Conservation (phyloP, 2,888 invertebrate species). For the Eupithecia centaureata region DNA sequence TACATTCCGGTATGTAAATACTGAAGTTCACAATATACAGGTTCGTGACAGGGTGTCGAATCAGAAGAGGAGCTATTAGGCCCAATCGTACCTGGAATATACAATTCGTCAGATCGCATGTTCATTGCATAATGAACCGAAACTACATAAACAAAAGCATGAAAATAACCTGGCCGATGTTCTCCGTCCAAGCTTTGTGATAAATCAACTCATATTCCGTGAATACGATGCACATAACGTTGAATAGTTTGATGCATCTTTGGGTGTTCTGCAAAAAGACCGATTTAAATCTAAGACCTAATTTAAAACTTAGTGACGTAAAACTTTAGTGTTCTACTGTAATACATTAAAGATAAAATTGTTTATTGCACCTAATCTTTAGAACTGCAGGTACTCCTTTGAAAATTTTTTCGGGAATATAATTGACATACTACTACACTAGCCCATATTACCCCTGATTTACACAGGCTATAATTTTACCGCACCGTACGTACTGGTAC, state of each 20-base stretch:
- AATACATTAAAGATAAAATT: no score
- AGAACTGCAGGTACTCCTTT: no score
- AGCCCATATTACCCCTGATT: background rate
- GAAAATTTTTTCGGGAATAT: no score
- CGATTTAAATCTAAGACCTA: no score
- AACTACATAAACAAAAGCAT: background rate
- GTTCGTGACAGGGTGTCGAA: slow-evolving; percentile 86
- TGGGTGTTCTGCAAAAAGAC: slow-evolving; percentile 86
- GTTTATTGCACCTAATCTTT: no score
- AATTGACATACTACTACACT: no score
- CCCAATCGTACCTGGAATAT: slow-evolving; percentile 83
- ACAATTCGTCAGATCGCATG: background rate
- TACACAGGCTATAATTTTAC: background rate
- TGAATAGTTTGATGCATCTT: slow-evolving; percentile 90
- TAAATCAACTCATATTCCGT: slow-evolving; percentile 93
- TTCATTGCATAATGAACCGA: background rate
- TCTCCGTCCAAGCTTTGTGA: slow-evolving; percentile 91
- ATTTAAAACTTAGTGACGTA: no score
- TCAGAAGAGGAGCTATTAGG: slow-evolving; percentile 88
- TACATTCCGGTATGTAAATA: slow-evolving; percentile 87
- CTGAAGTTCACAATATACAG: slow-evolving; percentile 89
- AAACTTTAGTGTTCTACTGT: no score
- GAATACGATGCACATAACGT: slow-evolving; percentile 90
- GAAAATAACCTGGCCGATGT: slow-evolving; percentile 86
- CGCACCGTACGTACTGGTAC: no score